Conservation (phyloP, 1,140 invertebrate genomes). For the Drosophila melanica region DNA sequence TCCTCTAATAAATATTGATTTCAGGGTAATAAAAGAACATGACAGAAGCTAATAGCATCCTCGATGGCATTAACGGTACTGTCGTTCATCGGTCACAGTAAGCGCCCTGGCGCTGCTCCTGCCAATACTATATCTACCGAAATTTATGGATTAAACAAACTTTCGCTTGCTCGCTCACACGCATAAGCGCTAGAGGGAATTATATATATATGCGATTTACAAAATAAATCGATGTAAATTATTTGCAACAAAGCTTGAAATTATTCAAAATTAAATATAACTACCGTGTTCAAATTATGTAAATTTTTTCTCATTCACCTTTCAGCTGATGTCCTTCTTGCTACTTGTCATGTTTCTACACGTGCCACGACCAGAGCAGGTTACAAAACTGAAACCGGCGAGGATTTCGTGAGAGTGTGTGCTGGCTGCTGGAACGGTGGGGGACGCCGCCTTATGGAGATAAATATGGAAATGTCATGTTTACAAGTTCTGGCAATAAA, state of each 20-base stretch:
- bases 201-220: conserved; percentile 40
- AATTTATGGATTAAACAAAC: conserved; percentile 56
- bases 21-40: conserved; percentile 62
- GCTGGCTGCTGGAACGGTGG: not conserved
- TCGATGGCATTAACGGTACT: conserved; percentile 42
- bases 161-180: not conserved
- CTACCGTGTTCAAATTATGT: conserved; percentile 56
- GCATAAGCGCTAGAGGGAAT: not conserved
- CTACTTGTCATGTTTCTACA: conserved; percentile 44
- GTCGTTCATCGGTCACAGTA: conserved; percentile 41
- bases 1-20: conserved; percentile 73
- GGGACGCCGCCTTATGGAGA: conserved; percentile 42
- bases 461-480: conserved; percentile 71
- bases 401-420: conserved; percentile 31
- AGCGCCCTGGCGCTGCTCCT: not conserved
- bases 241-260: conserved; percentile 61
- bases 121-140: conserved; percentile 10
- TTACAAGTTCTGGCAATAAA: conserved; percentile 67
- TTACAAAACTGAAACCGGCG: conserved; percentile 10
- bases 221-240: conserved; percentile 64
- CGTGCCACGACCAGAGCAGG: conserved; percentile 27
- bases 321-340: conserved; percentile 32
- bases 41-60: conserved; percentile 60
- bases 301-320: conserved; percentile 52
- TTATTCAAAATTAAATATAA: conserved; percentile 67